Evolutionary conservation across 2,113 vertebrate genomes (phyloP).

Genomic region (Hemibagrus wyckioides): DNA sequence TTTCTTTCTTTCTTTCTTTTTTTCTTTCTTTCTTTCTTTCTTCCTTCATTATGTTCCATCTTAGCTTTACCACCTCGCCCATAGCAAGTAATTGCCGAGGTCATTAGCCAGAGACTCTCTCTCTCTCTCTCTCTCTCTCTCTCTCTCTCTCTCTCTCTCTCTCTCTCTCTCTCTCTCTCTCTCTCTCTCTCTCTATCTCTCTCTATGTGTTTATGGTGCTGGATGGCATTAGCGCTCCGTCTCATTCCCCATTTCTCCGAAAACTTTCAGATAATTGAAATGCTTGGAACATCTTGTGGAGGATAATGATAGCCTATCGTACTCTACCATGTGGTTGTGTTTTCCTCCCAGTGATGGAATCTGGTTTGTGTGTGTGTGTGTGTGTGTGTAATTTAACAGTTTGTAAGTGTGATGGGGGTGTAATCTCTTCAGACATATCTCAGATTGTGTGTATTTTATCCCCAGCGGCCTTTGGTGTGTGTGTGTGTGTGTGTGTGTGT

Average conservation of each 20-base stretch:
- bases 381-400: constrained; percentile 38
- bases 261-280: constrained; percentile 58
- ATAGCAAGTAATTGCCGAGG: constrained; percentile 56
- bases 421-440: constrained; percentile 26
- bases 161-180: not conserved
- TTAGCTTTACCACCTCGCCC: constrained; percentile 25
- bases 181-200: not conserved
- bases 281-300: constrained; percentile 55
- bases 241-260: constrained; percentile 44
- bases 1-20: not conserved
- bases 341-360: constrained; percentile 44
- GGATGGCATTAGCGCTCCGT: constrained; percentile 49
- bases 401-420: constrained; percentile 7
- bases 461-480: not conserved
- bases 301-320: constrained; percentile 57
- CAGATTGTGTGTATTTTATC: constrained; percentile 23
- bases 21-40: not conserved
- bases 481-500: constrained; percentile 30
- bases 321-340: constrained; percentile 54
- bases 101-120: constrained; percentile 49
- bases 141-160: not conserved
- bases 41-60: not conserved
- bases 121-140: constrained; percentile 4
- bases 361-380: constrained; percentile 34
- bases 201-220: constrained; percentile 25